Evolutionary conservation across 2,797 vertebrate genomes (phyloP).

Genomic region (Danio tinwini): DNA sequence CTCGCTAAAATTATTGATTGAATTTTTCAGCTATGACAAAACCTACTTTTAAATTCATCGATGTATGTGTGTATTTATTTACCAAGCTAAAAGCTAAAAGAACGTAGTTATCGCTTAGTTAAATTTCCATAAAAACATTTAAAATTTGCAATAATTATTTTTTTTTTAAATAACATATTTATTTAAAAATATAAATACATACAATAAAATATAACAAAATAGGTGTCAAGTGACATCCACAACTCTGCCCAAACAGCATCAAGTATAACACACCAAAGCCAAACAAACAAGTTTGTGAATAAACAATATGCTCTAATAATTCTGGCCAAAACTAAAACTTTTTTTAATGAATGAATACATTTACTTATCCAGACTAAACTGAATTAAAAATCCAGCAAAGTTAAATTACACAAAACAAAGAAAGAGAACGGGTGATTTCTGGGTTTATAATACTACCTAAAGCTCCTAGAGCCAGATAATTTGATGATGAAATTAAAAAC

Average conservation of each 20-base stretch:
- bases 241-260: neutral
- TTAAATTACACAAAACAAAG: slow-evolving; percentile 4
- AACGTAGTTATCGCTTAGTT: neutral
- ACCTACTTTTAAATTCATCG: neutral
- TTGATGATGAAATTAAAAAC: slow-evolving; percentile 30
- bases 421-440: neutral
- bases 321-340: neutral
- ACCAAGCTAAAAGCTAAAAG: neutral
- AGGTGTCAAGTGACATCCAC: neutral
- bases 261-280: slow-evolving; percentile 4
- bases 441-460: neutral
- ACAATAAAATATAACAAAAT: neutral
- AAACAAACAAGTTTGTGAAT: slow-evolving; percentile 16
- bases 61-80: neutral
- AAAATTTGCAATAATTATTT: neutral
- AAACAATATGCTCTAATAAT: slow-evolving; percentile 15
- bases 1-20: neutral
- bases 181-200: neutral
- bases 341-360: neutral
- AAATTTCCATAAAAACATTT: too few relatives aligned
- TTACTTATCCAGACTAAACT: neutral
- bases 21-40: slow-evolving; percentile 5
- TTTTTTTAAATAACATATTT: neutral
- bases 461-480: slow-evolving; percentile 6
- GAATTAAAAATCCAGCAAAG: slow-evolving; percentile 9